phyloP scores from a whole-genome alignment of 2,888 invertebrate species.

The Plemyria rubiginata region DNA sequence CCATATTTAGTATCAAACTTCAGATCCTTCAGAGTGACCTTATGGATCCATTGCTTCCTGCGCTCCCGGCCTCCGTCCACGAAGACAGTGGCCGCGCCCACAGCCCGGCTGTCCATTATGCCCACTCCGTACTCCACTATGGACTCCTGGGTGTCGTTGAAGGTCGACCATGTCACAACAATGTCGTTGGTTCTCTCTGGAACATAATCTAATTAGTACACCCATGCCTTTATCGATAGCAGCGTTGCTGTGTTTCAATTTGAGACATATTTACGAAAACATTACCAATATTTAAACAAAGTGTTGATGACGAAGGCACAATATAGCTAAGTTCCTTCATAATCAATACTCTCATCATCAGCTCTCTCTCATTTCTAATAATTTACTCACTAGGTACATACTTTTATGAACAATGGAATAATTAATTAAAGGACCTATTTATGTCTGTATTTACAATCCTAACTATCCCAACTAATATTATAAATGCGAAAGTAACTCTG shows the following conservation, averaged over 20 bases:
- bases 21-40: conserved; percentile 87
- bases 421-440: neutral
- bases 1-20: conserved; percentile 87
- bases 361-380: too few species aligned
- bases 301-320: too few species aligned
- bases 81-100: conserved; percentile 87
- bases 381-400: too few species aligned
- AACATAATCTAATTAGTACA: neutral
- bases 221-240: too few species aligned
- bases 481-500: too few species aligned
- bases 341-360: too few species aligned
- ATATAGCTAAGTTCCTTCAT: too few species aligned
- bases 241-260: too few species aligned
- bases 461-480: too few species aligned
- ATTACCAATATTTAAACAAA: too few species aligned
- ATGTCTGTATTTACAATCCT: neutral
- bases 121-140: conserved; percentile 90
- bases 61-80: conserved; percentile 89
- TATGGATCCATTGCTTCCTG: conserved; percentile 91
- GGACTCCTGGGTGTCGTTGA: conserved; percentile 87
- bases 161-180: conserved; percentile 93
- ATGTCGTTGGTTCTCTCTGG: conserved; percentile 88
- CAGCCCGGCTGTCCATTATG: conserved; percentile 81
- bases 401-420: neutral
- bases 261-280: too few species aligned